phyloP scores from a whole-genome alignment of 53 echinoderm and acorn worm genomes.

The Echinometra lucunter region DNA sequence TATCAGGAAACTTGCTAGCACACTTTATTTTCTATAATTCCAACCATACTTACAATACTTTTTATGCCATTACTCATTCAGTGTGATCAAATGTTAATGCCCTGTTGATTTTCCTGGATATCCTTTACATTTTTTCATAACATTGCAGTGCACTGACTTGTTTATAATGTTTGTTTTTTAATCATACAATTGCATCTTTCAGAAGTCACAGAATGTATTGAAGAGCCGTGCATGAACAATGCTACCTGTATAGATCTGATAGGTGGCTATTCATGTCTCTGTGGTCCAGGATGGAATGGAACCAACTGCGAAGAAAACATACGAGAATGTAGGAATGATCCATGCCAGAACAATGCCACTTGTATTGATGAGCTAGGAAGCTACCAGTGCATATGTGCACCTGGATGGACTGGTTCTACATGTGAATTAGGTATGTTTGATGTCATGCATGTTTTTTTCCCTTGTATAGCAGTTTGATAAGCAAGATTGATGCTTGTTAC shows the following conservation, averaged over 20 bases:
- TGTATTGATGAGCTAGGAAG: not conserved
- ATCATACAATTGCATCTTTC: not conserved
- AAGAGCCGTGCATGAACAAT: conserved; percentile 61
- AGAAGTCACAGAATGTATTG: conserved; percentile 57
- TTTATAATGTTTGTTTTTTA: not conserved
- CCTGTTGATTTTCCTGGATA: not conserved
- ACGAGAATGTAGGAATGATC: conserved; percentile 28
- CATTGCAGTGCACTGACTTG: not conserved
- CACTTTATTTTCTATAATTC: not conserved
- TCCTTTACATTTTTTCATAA: not conserved
- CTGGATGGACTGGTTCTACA: conserved; percentile 24
- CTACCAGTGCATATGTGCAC: conserved; percentile 9
- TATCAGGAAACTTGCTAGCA: not conserved
- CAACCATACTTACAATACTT: not conserved
- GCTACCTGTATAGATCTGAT: conserved; percentile 32
- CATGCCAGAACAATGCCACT: conserved; percentile 46
- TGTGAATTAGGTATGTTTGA: conserved; percentile 53
- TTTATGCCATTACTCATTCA: not conserved
- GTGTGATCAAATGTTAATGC: not conserved
- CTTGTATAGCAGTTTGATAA: not conserved
- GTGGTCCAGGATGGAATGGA: conserved; percentile 45
- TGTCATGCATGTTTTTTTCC: not conserved
- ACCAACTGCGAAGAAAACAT: conserved; percentile 56
- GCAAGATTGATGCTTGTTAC: not conserved
- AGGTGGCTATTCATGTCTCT: conserved; percentile 4